Base-by-base conservation (phyloP, 2,888 invertebrate genomes). In the Harpalus rubripes region DNA sequence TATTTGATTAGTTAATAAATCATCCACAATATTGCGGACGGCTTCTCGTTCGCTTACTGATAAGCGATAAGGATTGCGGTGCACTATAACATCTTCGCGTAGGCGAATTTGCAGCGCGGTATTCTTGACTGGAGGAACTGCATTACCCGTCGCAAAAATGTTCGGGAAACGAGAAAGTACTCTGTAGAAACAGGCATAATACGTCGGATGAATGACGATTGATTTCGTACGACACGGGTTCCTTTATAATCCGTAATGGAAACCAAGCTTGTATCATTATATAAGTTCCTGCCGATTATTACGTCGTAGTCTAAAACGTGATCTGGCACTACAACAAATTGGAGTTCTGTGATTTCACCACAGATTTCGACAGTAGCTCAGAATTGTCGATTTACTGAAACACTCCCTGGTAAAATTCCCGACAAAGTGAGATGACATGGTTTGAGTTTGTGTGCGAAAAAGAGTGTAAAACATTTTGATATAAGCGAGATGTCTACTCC, bases 11-110 rank as follows among this genome's bases (percentile, higher is more conserved):
- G 84, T 76, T 56, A 86, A 18, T 22, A 86, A 72, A 10, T 87
- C 86, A 10, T 85, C 58, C 0, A 86, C 78, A n/a, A 86, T 87
- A 41, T 78, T 80, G 22, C 84, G 82, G 0, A 87, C 81, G 8
- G 58, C 76, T 58, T 85, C n/a, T 15, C 86, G 84, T 8, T 87
- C 87, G 1, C 79, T 65, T 10, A 86, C 61, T 3, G 87, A 86
- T 65, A 87, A 76, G 18, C 87, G 85, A 59, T 88, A 87, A 0
- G 87, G 86, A 22, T 16, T 22, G 22, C 61, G 61, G 22, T 61
- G 16, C 61, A 61, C 61, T 61, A 61, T 22, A 16, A 61, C 61
- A 16, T 61, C 18, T 61, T 61, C 22, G 16, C 22, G 18, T n/a
- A 61, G 22, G 16, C 22, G 16, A 18, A 61, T 18, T 61, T 61